Conservation (phyloP, 2,113 vertebrate genomes). For the Bolborhynchus lineola region DNA sequence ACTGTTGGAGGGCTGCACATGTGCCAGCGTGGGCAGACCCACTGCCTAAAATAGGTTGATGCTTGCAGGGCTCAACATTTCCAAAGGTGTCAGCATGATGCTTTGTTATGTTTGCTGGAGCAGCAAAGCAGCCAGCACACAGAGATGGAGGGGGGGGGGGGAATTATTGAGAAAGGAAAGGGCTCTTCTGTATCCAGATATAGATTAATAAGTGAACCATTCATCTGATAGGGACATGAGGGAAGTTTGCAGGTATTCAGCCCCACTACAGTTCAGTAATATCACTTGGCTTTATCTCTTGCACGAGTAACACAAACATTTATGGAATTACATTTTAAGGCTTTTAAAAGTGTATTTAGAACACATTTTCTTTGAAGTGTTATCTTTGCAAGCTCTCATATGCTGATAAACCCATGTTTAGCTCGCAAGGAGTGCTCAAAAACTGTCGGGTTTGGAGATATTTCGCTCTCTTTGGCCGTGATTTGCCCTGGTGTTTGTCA, state of each 20-base stretch:
- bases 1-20: not conserved
- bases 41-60: not conserved
- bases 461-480: not conserved
- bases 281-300: slow-evolving; percentile 65
- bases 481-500: not conserved
- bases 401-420: slow-evolving; percentile 35
- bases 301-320: slow-evolving; percentile 76
- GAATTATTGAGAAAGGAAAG: not conserved
- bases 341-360: slow-evolving; percentile 73
- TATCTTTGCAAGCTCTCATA: slow-evolving; percentile 70
- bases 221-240: slow-evolving; percentile 70
- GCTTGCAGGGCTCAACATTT: not conserved
- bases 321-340: slow-evolving; percentile 68
- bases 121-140: not conserved
- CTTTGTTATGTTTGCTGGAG: not conserved
- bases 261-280: slow-evolving; percentile 35
- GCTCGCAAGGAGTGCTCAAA: not conserved
- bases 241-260: slow-evolving; percentile 37
- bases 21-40: not conserved
- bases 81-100: not conserved
- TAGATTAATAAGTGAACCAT: slow-evolving; percentile 76
- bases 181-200: not conserved
- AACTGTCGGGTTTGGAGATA: not conserved
- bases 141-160: not conserved
- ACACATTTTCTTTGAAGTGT: slow-evolving; percentile 76